These are phyloP conservation scores for Cyclina sinensis DNA, from an alignment of 1,140 invertebrate genomes.

Conservation along the genomic window DNA sequence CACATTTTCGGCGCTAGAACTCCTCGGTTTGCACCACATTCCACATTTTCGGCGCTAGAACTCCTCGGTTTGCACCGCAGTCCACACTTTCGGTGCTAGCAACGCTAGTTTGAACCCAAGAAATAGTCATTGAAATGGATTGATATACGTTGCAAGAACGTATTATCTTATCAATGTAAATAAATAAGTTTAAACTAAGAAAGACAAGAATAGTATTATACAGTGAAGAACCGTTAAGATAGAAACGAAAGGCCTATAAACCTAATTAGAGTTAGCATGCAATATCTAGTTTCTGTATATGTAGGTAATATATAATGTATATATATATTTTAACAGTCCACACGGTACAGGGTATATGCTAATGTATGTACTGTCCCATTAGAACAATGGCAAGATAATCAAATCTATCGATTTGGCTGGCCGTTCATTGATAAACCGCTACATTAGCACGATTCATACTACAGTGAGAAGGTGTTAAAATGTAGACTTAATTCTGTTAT, in stretches of 20 bases:
- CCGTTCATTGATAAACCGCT: constrained; percentile 12
- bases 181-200: too few relatives aligned
- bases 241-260: not conserved
- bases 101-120: too few relatives aligned
- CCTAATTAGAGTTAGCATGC: not conserved
- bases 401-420: constrained; percentile 4
- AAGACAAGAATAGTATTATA: too few relatives aligned
- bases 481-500: not conserved
- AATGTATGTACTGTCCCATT: constrained; percentile 4
- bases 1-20: too few relatives aligned
- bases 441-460: not conserved
- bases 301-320: too few relatives aligned
- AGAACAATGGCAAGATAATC: constrained; percentile 23
- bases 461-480: not conserved
- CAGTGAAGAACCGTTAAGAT: not conserved
- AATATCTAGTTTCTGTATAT: not conserved
- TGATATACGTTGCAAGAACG: too few relatives aligned
- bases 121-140: too few relatives aligned
- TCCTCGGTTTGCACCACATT: too few relatives aligned
- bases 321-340: constrained; percentile 2
- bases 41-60: too few relatives aligned
- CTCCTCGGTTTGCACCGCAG: too few relatives aligned
- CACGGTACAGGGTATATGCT: not conserved
- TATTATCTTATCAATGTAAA: too few relatives aligned
- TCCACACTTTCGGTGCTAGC: too few relatives aligned